Conservation (phyloP, 2,113 vertebrate species). For the Abramis brama region DNA sequence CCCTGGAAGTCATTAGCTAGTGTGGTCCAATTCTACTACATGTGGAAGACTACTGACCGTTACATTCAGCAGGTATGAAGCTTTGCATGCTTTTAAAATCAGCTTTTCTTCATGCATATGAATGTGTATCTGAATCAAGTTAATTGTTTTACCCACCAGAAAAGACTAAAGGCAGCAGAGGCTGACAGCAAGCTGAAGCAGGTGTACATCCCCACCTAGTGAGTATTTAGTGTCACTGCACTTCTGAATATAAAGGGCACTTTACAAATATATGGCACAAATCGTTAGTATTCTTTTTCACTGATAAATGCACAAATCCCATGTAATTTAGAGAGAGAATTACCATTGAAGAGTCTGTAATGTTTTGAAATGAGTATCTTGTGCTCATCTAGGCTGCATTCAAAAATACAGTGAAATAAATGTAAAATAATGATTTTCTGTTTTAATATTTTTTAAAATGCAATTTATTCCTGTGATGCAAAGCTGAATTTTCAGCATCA, state of each 20-base stretch:
- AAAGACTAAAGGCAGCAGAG: constrained; percentile 91
- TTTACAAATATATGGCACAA: background rate
- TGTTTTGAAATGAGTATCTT: background rate
- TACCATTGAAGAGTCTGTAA: too few relatives aligned
- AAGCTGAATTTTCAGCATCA: background rate
- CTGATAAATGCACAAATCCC: background rate
- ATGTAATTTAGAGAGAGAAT: too few relatives aligned
- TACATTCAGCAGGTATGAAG: constrained; percentile 89
- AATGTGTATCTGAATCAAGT: background rate
- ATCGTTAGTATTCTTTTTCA: background rate
- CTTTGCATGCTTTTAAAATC: background rate
- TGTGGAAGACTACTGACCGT: constrained; percentile 97
- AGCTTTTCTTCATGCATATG: background rate
- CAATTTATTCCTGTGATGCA: background rate
- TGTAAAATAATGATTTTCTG: background rate
- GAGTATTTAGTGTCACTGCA: constrained; percentile 68
- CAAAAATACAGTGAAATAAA: background rate
- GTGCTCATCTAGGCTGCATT: background rate
- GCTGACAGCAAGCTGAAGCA: constrained; percentile 94
- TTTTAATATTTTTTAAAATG: background rate
- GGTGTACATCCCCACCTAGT: constrained; percentile 95
- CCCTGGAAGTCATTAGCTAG: constrained; percentile 95
- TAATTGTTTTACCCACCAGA: constrained; percentile 69
- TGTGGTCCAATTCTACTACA: constrained; percentile 95
- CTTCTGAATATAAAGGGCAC: background rate